These are phyloP conservation scores for Lasioglossum oenotherae DNA, from an alignment of 2,888 invertebrate genomes.

Conservation along the genomic window DNA sequence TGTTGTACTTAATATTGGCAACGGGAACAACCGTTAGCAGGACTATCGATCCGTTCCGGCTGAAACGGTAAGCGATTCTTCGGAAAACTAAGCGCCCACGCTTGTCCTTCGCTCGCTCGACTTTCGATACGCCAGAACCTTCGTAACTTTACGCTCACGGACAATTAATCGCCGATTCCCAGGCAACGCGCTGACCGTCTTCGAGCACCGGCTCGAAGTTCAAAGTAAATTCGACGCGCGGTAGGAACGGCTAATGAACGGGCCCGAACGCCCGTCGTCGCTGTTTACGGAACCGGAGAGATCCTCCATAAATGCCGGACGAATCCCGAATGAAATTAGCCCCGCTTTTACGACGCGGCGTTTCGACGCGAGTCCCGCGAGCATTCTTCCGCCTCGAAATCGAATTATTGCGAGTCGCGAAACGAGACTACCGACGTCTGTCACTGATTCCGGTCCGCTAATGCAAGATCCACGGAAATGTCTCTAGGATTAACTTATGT, in stretches of 20 bases:
- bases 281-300: slow-evolving; percentile 47
- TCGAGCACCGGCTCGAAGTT: slow-evolving; percentile 4
- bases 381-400: slow-evolving; percentile 36
- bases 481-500: no score
- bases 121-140: slow-evolving; percentile 14
- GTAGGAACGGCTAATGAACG: slow-evolving; percentile 58
- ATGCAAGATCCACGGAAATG: no score
- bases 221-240: slow-evolving; percentile 51
- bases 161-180: slow-evolving; percentile 59
- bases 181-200: slow-evolving; percentile 29
- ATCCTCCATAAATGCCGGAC: slow-evolving; percentile 38
- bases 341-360: slow-evolving; percentile 8
- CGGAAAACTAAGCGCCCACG: slow-evolving; percentile 22
- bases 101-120: neutral
- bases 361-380: slow-evolving; percentile 31
- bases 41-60: slow-evolving; percentile 26
- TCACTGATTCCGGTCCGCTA: neutral
- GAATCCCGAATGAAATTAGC: slow-evolving; percentile 59
- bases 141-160: slow-evolving; percentile 39
- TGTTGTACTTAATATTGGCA: slow-evolving; percentile 3
- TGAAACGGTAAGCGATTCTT: slow-evolving; percentile 1
- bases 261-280: slow-evolving; percentile 24
- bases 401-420: neutral
- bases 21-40: neutral
- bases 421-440: neutral